These are phyloP conservation scores for Muntiacus muntjak DNA, from an alignment of 2,113 vertebrate species.

Conservation along the genomic window DNA sequence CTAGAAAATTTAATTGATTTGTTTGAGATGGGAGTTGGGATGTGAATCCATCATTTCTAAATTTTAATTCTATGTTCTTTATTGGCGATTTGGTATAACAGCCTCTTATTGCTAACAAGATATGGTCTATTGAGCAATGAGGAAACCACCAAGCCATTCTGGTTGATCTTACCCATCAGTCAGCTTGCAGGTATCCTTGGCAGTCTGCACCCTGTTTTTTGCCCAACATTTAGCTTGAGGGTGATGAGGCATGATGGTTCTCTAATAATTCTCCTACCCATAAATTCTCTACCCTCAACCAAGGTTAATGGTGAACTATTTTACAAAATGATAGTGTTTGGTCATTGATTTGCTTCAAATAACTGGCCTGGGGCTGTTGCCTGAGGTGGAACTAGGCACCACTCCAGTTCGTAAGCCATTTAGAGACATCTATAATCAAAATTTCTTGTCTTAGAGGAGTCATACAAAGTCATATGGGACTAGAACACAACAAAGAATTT, in stretches of 20 bases:
- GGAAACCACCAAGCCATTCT: background rate
- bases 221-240: background rate
- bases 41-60: background rate
- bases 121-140: background rate
- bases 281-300: conserved; percentile 6
- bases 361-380: background rate
- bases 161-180: background rate
- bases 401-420: background rate
- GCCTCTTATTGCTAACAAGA: background rate
- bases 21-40: background rate
- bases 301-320: conserved; percentile 5
- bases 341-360: conserved; percentile 32
- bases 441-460: background rate
- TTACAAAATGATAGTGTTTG: background rate
- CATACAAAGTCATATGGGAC: background rate
- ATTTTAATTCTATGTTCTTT: background rate
- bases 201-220: background rate
- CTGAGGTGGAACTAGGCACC: background rate
- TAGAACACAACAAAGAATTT: background rate
- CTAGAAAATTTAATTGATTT: conserved; percentile 5
- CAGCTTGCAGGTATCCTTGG: background rate
- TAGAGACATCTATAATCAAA: background rate
- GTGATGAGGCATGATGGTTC: background rate
- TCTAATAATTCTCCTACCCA: background rate
- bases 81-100: background rate